phyloP scores from a whole-genome alignment of 2,888 invertebrate genomes.

The Coecobrya sp. region DNA sequence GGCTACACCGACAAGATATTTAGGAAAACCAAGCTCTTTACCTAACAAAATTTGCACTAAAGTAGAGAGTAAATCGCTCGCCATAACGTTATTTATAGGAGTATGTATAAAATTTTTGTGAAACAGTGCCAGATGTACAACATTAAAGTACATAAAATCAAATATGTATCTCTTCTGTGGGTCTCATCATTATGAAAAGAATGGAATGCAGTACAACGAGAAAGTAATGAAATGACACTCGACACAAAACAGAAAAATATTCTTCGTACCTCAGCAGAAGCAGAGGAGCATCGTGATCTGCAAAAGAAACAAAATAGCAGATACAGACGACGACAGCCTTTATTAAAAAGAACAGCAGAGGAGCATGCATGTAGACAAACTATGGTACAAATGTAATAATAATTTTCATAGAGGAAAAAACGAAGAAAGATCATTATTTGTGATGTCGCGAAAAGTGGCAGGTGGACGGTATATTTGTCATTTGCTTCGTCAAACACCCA shows the following conservation, averaged over 20 bases:
- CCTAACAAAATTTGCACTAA: constrained; percentile 15
- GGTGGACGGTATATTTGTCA: constrained; percentile 80
- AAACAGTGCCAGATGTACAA: constrained; percentile 72
- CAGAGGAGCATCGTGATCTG: constrained; percentile 1
- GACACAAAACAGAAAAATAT: constrained; percentile 36
- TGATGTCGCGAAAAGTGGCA: constrained; percentile 74
- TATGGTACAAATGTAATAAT: constrained; percentile 62
- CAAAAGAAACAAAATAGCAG: constrained; percentile 53
- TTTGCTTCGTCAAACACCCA: constrained; percentile 75
- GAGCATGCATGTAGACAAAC: constrained; percentile 51
- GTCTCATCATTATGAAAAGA: constrained; percentile 53
- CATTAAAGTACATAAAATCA: constrained; percentile 49
- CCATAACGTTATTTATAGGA: constrained; percentile 64
- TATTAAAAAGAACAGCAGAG: constrained; percentile 60
- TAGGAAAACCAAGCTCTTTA: constrained; percentile 22
- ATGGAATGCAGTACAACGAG: constrained; percentile 72
- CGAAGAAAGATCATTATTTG: constrained; percentile 77
- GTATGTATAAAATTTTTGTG: constrained; percentile 58
- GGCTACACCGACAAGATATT: constrained; percentile 34
- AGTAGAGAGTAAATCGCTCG: constrained; percentile 39
- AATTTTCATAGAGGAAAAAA: constrained; percentile 65
- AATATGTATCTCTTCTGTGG: constrained; percentile 1
- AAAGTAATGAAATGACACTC: constrained; percentile 64
- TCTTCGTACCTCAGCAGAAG: not conserved
- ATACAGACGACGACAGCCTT: constrained; percentile 63